These are phyloP conservation scores for Tichodroma muraria DNA, from an alignment of 2,113 vertebrate genomes.

Conservation along the genomic window DNA sequence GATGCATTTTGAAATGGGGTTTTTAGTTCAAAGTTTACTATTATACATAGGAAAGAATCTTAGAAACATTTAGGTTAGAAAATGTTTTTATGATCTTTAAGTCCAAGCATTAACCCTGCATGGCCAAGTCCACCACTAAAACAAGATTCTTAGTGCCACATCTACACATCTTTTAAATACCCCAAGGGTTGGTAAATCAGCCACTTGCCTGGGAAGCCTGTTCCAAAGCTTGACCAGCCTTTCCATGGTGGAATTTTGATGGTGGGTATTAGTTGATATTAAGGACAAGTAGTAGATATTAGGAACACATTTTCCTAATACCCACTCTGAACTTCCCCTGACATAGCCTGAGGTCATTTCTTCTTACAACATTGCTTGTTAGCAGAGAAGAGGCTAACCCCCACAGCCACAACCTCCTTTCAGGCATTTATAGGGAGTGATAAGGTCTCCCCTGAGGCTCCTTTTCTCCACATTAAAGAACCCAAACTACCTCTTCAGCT, in stretches of 20 bases:
- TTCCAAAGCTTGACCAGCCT: background rate
- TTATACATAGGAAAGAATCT: background rate
- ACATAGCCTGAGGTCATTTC: background rate
- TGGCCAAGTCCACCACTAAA: background rate
- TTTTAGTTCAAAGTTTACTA: background rate
- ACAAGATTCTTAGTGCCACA: background rate
- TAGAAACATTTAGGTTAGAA: background rate
- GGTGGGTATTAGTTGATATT: background rate
- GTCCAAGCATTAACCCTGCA: background rate
- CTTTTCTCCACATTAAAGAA: background rate
- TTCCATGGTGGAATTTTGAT: background rate
- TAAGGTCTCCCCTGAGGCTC: background rate
- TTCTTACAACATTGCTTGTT: background rate
- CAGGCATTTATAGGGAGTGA: accelerated
- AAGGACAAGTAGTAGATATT: background rate
- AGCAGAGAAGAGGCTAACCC: background rate
- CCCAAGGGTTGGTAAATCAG: background rate
- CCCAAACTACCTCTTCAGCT: background rate
- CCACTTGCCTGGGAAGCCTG: background rate
- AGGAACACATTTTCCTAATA: background rate
- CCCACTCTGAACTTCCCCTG: background rate
- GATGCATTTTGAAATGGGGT: background rate
- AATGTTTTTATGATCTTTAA: background rate
- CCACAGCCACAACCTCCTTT: background rate
- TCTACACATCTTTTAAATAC: background rate